These are phyloP conservation scores for Cremastinae sp. DNA, from an alignment of 2,888 invertebrate species.

Conservation along the genomic window DNA sequence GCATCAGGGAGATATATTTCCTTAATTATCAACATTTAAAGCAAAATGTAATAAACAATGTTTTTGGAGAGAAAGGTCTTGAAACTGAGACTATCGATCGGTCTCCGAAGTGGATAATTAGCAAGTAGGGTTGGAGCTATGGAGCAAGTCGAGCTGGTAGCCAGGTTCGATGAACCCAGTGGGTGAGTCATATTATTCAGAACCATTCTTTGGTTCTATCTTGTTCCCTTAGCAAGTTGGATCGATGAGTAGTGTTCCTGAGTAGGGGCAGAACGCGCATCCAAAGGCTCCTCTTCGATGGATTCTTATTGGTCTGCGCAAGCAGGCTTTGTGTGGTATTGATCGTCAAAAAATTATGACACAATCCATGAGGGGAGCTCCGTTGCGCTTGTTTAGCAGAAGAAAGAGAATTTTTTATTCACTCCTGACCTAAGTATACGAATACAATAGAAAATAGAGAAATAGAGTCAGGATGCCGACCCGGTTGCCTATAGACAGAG, in stretches of 20 bases:
- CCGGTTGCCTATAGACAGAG: constrained; percentile 55
- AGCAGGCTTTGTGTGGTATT: constrained; percentile 77
- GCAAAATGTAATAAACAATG: too few relatives aligned
- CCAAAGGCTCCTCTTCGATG: constrained; percentile 71
- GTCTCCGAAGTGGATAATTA: constrained; percentile 19
- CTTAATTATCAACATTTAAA: too few relatives aligned
- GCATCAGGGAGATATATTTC: neutral
- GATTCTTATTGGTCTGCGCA: constrained; percentile 75
- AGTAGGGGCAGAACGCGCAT: constrained; percentile 74
- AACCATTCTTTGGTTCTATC: constrained; percentile 68
- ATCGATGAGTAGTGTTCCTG: constrained; percentile 49
- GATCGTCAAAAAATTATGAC: constrained; percentile 78
- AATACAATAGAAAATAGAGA: constrained; percentile 62
- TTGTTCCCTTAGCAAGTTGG: neutral
- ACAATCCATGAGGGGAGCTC: constrained; percentile 68
- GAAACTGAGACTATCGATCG: neutral
- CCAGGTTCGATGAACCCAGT: constrained; percentile 73
- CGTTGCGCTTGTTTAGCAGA: neutral
- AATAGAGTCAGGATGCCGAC: constrained; percentile 65
- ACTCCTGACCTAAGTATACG: neutral
- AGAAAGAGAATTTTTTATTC: constrained; percentile 49
- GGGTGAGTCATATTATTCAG: constrained; percentile 76
- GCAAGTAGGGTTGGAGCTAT: constrained; percentile 26
- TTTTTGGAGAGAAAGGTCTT: neutral
- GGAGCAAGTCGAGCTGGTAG: too few relatives aligned